Evolutionary conservation across 2,888 invertebrate genomes (phyloP).

Genomic region (Drosophila pullipes): DNA sequence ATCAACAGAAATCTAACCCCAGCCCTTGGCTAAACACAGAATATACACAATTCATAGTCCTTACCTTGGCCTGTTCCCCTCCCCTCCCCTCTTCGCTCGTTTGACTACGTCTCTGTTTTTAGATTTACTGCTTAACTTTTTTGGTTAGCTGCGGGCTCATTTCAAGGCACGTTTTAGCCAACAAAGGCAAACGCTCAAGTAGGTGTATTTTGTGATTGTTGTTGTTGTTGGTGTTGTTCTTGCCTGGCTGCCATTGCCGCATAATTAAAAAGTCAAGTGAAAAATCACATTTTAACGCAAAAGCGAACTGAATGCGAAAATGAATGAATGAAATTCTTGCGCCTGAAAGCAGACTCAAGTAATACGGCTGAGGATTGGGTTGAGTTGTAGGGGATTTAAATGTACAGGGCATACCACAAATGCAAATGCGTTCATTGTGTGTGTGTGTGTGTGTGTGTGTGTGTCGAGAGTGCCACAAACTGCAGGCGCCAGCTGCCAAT

Average conservation of each 20-base stretch:
- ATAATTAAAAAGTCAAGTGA: conserved; percentile 82
- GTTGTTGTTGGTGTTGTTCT: conserved; percentile 18
- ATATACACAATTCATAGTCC: conserved; percentile 30
- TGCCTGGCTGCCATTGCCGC: conserved; percentile 58
- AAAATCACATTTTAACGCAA: conserved; percentile 81
- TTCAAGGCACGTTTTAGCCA: conserved; percentile 43
- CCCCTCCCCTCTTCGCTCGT: no score
- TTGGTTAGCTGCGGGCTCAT: conserved; percentile 55
- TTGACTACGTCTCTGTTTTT: conserved; percentile 46
- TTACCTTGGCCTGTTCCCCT: conserved; percentile 17
- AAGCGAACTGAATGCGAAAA: conserved; percentile 49
- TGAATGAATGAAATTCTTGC: conserved; percentile 79
- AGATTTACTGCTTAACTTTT: conserved; percentile 77
- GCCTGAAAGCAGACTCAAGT: conserved; percentile 77
- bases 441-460: conserved; percentile 1
- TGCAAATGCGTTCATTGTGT: conserved; percentile 72
- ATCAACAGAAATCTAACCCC: conserved; percentile 44
- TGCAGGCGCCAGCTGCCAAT: conserved; percentile 65
- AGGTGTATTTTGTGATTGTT: conserved; percentile 68
- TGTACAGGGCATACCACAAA: conserved; percentile 56
- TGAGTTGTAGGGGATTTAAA: conserved; percentile 13
- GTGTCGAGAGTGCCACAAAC: conserved; percentile 39
- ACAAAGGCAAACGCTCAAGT: conserved; percentile 69
- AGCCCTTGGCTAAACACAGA: conserved; percentile 1
- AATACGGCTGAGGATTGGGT: conserved; percentile 32